Base-by-base conservation (phyloP, 2,113 vertebrate genomes). In the Ciconia stormi region DNA sequence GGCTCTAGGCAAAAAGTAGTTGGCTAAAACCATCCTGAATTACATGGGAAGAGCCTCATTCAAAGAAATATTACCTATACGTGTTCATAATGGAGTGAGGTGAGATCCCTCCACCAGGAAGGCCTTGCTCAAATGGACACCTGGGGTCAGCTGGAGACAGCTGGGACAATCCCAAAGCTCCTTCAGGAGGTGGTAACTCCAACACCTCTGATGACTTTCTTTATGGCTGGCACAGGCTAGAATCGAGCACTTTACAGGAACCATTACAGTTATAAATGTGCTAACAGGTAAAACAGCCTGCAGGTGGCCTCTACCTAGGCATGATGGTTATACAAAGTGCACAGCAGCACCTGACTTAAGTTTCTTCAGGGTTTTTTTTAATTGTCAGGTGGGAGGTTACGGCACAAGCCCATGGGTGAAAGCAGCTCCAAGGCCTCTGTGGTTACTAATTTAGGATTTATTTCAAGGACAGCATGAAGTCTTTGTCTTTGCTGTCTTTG, bases 221-320 rank as follows among this genome's bases (percentile, higher is more conserved):
- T 34, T 77, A 40, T 80, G 42, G 10, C 22, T 49, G 40, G 13
- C 12, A 15, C 0, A 0, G 49, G 18, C 16, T 77, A 61, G 72
- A 72, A 23, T 3, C 1, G 16, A 77, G 38, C 11, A 7, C 3
- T 77, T 72, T 2, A 11, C 20, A n/a, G 49, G 53, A 71, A 38
- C 7, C 9, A 6, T 29, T 59, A 4, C 13, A 53, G 32, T 27
- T 66, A 53, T 42, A 65, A 30, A 40, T 0, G 0, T 10, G 2
- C n/a, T 36, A 40, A 44, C 1, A 46, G 11, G 56, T 38, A 36
- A 83, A 89, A 6, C 32, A 91, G 38, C 38, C 52, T 63, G 30
- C 42, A 2, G 1, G 0, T 23, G 30, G 8, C 9, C 6, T 70
- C 36, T 70, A 2, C 20, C 16, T 14, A 3, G 52, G 22, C 20